Evolutionary conservation across 2,797 vertebrate genomes (phyloP), one percentile per base, ranked within the genome.

Genomic region (Podarcis siculus): DNA sequence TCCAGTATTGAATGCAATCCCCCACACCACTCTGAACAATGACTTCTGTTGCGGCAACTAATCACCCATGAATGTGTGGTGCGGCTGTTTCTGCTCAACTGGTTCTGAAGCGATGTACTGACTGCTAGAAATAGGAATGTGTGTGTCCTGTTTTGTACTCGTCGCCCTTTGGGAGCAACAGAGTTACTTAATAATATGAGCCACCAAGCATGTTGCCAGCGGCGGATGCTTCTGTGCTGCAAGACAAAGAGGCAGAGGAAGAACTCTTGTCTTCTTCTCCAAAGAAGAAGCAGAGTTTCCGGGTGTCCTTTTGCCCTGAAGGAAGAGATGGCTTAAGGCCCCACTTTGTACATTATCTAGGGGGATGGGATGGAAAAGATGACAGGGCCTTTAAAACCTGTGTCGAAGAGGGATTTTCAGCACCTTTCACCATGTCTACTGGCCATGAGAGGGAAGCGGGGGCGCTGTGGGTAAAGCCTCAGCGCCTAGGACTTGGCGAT

Each of bases 41-140:
- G 89, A 90, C 89, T 92, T 94, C 90, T 92, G 93, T 89, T 89
- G 85, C 81, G 58, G 80, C 77, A 0, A 0, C 67, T 92, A 88
- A 92, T 91, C 89, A 77, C 64, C 66, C 71, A 23, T 86, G 90
- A 90, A 83, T 90, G 85, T 64, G 85, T 0, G 1, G 35, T 0
- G 0, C 1, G 19, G 79, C 75, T 75, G 76, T 86, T 90, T 91
- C 75, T 19, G 0, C 0, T 42, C 78, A 35, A 67, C 30, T n/a
- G 69, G 5, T 55, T 45, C 84, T 87, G 72, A 73, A 85, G 37
- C 17, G 55, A 32, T 30, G 76, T 7, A 17, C 39, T 32, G 27
- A 72, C 39, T 8, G 39, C 66, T 49, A 45, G 55, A 85, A 89
- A 49, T 66, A 37, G 25, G 58, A 30, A 45, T 23, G 30, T 55